These are phyloP conservation scores for Laodelphax striatellus DNA, from an alignment of 1,140 invertebrate species.

Conservation along the genomic window DNA sequence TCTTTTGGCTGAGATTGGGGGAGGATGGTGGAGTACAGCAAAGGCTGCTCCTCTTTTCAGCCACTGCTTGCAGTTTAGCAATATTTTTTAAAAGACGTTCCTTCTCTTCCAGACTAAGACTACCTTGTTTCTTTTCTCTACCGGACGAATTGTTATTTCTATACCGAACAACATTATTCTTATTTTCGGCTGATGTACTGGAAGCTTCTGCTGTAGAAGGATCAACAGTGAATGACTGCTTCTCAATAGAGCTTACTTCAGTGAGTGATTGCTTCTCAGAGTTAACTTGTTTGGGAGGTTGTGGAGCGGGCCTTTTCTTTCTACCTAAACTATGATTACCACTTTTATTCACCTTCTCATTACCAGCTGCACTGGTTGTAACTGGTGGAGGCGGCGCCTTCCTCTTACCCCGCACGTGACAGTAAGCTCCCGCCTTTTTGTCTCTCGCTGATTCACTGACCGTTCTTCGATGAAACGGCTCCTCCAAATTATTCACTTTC, in stretches of 20 bases:
- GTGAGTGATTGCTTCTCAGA: too few relatives aligned
- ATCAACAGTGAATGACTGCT: too few relatives aligned
- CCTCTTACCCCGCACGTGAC: conserved; percentile 60
- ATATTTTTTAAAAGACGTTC: conserved; percentile 20
- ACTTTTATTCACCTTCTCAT: background rate
- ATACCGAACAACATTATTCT: too few relatives aligned
- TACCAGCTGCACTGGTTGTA: background rate
- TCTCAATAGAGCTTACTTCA: too few relatives aligned
- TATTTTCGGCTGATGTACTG: too few relatives aligned
- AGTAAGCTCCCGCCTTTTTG: conserved; percentile 33
- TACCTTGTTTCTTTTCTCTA: conserved; percentile 1
- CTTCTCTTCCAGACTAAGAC: conserved; percentile 19
- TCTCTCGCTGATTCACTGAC: conserved; percentile 41
- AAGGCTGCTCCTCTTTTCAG: conserved; percentile 11
- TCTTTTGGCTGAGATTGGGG: background rate
- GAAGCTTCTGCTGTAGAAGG: too few relatives aligned
- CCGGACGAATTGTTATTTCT: background rate
- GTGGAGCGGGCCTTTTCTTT: conserved; percentile 46
- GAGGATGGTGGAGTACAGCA: conserved; percentile 4
- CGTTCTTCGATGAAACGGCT: conserved; percentile 28
- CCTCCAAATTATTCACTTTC: background rate
- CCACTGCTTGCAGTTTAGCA: conserved; percentile 19
- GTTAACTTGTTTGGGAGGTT: conserved; percentile 33
- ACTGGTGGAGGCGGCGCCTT: conserved; percentile 54
- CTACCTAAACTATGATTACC: conserved; percentile 29